Evolutionary conservation across 2,797 vertebrate genomes (phyloP).

Genomic region (Micrastur ruficollis): DNA sequence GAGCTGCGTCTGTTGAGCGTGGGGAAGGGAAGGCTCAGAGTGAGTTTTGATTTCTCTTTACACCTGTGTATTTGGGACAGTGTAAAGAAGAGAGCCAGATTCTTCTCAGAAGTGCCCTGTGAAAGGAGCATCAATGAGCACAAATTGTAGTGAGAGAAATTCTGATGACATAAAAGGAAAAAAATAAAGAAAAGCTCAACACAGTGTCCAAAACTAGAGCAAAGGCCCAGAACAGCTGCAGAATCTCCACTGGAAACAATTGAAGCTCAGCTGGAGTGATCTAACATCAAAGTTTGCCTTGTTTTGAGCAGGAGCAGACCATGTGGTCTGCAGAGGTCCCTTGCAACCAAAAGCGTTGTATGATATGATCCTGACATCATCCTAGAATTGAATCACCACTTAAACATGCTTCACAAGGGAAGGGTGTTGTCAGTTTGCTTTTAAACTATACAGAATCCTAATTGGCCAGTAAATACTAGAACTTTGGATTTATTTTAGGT

Average conservation of each 20-base stretch:
- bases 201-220: background rate
- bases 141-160: background rate
- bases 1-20: background rate
- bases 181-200: background rate
- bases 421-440: background rate
- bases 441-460: background rate
- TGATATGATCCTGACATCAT: background rate
- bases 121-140: background rate
- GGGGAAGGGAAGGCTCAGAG: background rate
- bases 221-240: background rate
- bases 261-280: background rate
- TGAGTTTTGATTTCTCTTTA: background rate
- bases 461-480: background rate
- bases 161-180: background rate
- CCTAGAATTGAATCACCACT: background rate
- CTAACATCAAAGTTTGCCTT: background rate
- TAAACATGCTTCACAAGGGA: background rate
- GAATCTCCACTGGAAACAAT: background rate
- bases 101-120: background rate
- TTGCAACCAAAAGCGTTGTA: background rate
- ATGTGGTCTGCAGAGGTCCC: background rate
- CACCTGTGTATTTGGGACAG: background rate
- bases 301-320: background rate
- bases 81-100: background rate
- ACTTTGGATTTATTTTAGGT: conserved; percentile 14